Evolutionary conservation across 2,113 vertebrate species (phyloP).

Genomic region (Carassius carassius): DNA sequence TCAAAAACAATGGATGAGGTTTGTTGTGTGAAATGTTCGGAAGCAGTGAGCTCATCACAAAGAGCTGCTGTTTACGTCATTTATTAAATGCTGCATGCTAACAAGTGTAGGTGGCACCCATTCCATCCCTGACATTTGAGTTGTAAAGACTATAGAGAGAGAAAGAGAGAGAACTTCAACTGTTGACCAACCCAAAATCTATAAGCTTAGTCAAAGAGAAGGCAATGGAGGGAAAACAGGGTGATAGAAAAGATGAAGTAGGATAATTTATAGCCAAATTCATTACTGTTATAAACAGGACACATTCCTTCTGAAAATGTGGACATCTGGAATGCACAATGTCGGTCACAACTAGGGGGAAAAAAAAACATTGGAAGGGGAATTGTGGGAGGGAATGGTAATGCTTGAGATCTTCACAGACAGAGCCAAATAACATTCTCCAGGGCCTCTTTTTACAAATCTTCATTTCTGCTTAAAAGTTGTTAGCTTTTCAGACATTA

Average conservation of each 20-base stretch:
- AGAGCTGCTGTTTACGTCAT: slow-evolving; percentile 42
- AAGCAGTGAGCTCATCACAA: slow-evolving; percentile 50
- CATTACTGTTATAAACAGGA: slow-evolving; percentile 71
- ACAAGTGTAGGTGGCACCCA: slow-evolving; percentile 43
- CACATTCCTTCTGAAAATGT: slow-evolving; percentile 73
- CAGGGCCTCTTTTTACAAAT: slow-evolving; percentile 36
- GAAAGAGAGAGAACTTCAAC: slow-evolving; percentile 15
- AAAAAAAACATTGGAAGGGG: slow-evolving; percentile 56
- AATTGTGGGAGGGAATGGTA: slow-evolving; percentile 57
- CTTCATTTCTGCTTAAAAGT: slow-evolving; percentile 25
- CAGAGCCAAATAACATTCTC: slow-evolving; percentile 42
- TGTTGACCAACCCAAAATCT: background rate
- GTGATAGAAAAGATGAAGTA: slow-evolving; percentile 23
- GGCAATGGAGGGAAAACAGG: slow-evolving; percentile 12
- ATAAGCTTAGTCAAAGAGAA: background rate
- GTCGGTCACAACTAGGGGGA: slow-evolving; percentile 43
- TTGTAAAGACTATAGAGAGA: slow-evolving; percentile 31
- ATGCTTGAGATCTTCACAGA: slow-evolving; percentile 50
- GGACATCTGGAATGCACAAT: slow-evolving; percentile 74
- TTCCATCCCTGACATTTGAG: slow-evolving; percentile 52
- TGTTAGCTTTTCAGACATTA: slow-evolving; percentile 44
- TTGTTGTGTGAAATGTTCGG: slow-evolving; percentile 41
- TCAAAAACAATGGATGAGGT: slow-evolving; percentile 25
- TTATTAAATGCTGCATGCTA: slow-evolving; percentile 28
- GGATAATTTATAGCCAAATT: slow-evolving; percentile 63